A percentile compares a stretch with the other conserved stretches of the same genome.
phyloP scores from a whole-genome alignment of 2,888 invertebrate genomes.

The Drosophila parthenogenetica region DNA sequence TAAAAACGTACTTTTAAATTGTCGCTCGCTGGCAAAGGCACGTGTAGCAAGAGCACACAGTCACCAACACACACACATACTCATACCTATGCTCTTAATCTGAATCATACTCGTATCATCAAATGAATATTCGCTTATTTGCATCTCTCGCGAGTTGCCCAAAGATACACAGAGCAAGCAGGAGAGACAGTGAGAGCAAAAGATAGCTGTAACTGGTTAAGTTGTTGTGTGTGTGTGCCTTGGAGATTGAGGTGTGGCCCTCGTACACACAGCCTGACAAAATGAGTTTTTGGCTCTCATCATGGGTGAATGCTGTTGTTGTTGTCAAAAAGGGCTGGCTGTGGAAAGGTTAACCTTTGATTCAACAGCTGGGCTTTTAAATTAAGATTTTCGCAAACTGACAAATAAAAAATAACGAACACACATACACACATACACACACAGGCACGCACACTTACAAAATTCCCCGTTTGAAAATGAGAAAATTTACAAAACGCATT shows the following conservation, averaged over 20 bases:
- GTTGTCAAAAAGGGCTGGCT: constrained; percentile 50
- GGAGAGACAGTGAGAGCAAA: neutral
- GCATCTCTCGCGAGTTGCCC: constrained; percentile 64
- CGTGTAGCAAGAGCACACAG: constrained; percentile 48
- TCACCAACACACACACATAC: constrained; percentile 9
- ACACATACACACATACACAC: neutral
- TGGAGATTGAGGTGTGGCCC: constrained; percentile 51
- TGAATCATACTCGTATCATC: constrained; percentile 61
- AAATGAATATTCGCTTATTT: constrained; percentile 80
- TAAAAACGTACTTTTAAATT: constrained; percentile 76
- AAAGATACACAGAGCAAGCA: constrained; percentile 43
- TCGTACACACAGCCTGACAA: constrained; percentile 51
- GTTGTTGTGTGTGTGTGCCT: constrained; percentile 19
- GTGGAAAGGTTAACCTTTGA: constrained; percentile 76
- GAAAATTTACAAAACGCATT: constrained; percentile 61
- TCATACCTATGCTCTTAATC: constrained; percentile 35
- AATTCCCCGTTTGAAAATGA: constrained; percentile 59
- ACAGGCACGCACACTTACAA: constrained; percentile 5
- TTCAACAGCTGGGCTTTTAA: constrained; percentile 79
- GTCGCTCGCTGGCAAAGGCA: constrained; percentile 60
- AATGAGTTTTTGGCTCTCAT: constrained; percentile 66
- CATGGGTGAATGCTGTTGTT: constrained; percentile 8
- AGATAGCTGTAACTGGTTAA: constrained; percentile 28
- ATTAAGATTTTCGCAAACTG: constrained; percentile 64
- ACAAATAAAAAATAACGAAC: constrained; percentile 13